A percentile compares a stretch with the other conserved stretches of the same genome.
Evolutionary conservation across 1,140 invertebrate species (phyloP).

Genomic region (Helicoverpa zea): DNA sequence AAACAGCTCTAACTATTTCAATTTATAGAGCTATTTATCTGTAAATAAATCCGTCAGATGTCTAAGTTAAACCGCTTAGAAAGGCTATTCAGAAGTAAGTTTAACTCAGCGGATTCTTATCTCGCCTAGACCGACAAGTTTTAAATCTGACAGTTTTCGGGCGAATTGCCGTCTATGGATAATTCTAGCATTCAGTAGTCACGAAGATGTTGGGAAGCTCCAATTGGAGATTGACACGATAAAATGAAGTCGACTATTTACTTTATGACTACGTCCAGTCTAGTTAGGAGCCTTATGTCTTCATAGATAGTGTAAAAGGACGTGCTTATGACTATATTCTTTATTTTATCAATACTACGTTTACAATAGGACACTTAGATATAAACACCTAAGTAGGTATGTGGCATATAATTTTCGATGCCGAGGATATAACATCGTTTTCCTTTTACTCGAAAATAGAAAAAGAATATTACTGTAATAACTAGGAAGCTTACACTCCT

Average conservation of each 20-base stretch:
- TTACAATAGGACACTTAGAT: too few relatives aligned
- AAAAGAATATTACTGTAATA: too few relatives aligned
- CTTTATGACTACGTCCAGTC: not conserved
- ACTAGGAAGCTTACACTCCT: too few relatives aligned
- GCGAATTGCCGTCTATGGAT: not conserved
- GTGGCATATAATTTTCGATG: too few relatives aligned
- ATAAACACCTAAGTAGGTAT: too few relatives aligned
- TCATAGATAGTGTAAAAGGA: too few relatives aligned
- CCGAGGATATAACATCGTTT: too few relatives aligned
- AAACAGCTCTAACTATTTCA: not conserved
- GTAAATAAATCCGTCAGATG: not conserved
- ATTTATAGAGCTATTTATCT: not conserved
- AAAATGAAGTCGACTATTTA: conserved; percentile 12
- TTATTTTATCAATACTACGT: not conserved
- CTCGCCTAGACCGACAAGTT: conserved; percentile 11
- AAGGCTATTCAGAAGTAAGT: not conserved
- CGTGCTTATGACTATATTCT: too few relatives aligned
- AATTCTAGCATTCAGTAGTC: conserved; percentile 4
- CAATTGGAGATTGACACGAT: conserved; percentile 3
- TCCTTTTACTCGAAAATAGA: too few relatives aligned
- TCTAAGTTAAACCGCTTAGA: not conserved
- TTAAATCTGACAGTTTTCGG: conserved; percentile 18
- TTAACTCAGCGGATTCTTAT: not conserved
- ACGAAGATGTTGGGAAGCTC: conserved; percentile 5
- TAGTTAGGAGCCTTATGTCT: not conserved